phyloP scores from a whole-genome alignment of 2,888 invertebrate species.

The Chaitophorus viminalis region DNA sequence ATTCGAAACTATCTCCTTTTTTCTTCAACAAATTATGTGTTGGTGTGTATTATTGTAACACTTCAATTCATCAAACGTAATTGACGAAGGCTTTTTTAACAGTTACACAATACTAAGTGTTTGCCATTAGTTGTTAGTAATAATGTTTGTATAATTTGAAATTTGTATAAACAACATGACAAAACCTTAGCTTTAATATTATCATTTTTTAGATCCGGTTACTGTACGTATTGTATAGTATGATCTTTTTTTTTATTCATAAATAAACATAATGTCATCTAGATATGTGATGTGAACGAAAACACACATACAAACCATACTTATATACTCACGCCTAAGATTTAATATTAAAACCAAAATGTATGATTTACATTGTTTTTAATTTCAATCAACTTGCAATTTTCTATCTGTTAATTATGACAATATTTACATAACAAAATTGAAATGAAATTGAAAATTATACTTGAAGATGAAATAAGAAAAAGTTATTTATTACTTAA shows the following conservation, averaged over 20 bases:
- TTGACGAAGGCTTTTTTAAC: conserved; percentile 33
- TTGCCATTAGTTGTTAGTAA: conserved; percentile 28
- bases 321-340: too few relatives aligned
- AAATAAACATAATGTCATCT: conserved; percentile 31
- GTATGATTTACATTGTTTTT: not conserved
- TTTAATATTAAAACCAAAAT: too few relatives aligned
- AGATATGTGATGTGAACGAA: conserved; percentile 22
- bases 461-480: too few relatives aligned
- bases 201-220: conserved; percentile 52
- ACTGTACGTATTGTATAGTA: not conserved
- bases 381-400: too few relatives aligned
- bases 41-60: too few relatives aligned
- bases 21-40: too few relatives aligned
- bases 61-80: conserved; percentile 4
- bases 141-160: conserved; percentile 43
- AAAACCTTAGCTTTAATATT: conserved; percentile 25
- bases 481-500: too few relatives aligned
- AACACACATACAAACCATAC: not conserved
- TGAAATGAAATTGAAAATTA: too few relatives aligned
- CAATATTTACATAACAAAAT: too few relatives aligned
- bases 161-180: conserved; percentile 48
- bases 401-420: too few relatives aligned
- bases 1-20: too few relatives aligned
- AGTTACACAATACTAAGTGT: conserved; percentile 38
- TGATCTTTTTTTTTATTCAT: not conserved